phyloP scores from a whole-genome alignment of 2,113 vertebrate genomes.

The Misgurnus anguillicaudatus region DNA sequence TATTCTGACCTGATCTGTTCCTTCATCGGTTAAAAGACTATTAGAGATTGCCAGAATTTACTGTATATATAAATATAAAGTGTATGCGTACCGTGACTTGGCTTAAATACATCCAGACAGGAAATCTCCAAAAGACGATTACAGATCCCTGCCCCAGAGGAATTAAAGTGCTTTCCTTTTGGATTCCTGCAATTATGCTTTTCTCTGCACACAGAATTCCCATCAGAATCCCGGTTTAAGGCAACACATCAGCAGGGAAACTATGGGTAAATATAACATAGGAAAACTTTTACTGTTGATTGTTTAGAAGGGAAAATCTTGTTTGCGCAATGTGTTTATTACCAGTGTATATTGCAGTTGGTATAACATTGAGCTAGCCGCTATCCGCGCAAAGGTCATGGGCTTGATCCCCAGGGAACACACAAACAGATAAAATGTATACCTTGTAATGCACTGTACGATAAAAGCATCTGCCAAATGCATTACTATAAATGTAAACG shows the following conservation, averaged over 20 bases:
- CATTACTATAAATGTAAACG: too few species aligned
- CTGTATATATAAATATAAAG: conserved; percentile 7
- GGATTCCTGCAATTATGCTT: conserved; percentile 25
- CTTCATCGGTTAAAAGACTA: conserved; percentile 10
- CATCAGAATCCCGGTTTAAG: conserved; percentile 11
- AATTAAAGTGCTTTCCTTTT: not conserved
- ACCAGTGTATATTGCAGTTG: too few species aligned
- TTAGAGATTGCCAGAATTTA: not conserved
- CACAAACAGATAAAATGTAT: too few species aligned
- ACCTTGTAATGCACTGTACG: too few species aligned
- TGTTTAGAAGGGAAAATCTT: not conserved
- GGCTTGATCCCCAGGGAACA: too few species aligned
- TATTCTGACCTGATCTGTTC: conserved; percentile 4
- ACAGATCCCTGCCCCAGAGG: conserved; percentile 5
- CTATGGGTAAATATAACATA: not conserved
- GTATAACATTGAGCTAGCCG: too few species aligned
- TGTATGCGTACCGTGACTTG: conserved; percentile 10
- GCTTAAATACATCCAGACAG: conserved; percentile 24
- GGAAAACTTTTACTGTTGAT: not conserved
- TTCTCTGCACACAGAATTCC: conserved; percentile 18
- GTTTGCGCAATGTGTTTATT: not conserved
- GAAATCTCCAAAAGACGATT: conserved; percentile 30
- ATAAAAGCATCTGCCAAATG: too few species aligned
- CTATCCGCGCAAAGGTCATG: too few species aligned
- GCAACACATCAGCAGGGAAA: not conserved